A percentile compares a stretch with the other conserved stretches of the same genome.
These are phyloP conservation scores for Engraulis encrasicolus DNA, from an alignment of 2,113 vertebrate genomes.

Conservation along the genomic window DNA sequence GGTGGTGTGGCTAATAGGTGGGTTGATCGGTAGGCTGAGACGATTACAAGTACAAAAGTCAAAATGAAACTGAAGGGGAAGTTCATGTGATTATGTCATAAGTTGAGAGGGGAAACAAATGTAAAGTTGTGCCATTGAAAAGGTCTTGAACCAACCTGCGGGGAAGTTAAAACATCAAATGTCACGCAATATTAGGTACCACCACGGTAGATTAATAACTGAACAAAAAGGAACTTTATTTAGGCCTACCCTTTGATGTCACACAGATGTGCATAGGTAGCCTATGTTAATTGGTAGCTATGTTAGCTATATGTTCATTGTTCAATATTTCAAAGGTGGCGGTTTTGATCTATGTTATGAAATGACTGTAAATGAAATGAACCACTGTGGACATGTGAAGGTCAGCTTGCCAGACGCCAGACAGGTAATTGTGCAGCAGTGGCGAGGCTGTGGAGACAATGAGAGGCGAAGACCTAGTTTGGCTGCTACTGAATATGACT, in stretches of 20 bases:
- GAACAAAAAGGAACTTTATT: too few species aligned
- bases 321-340: too few species aligned
- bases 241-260: too few species aligned
- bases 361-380: too few species aligned
- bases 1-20: neutral
- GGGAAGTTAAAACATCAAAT: neutral
- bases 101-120: neutral
- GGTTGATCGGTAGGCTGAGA: neutral
- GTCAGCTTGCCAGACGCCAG: neutral
- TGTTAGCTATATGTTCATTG: too few species aligned
- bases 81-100: neutral
- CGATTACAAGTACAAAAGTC: neutral
- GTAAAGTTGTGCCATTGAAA: neutral
- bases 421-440: neutral
- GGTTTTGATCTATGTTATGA: too few species aligned
- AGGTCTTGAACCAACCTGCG: neutral
- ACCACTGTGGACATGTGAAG: too few species aligned
- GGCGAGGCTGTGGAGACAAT: neutral
- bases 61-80: neutral
- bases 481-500: neutral
- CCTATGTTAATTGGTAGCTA: too few species aligned
- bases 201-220: too few species aligned
- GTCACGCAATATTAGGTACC: too few species aligned
- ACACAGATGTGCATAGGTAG: too few species aligned
- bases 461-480: neutral